Conservation (phyloP, 1,140 invertebrate genomes). For the Trissolcus basalis region DNA sequence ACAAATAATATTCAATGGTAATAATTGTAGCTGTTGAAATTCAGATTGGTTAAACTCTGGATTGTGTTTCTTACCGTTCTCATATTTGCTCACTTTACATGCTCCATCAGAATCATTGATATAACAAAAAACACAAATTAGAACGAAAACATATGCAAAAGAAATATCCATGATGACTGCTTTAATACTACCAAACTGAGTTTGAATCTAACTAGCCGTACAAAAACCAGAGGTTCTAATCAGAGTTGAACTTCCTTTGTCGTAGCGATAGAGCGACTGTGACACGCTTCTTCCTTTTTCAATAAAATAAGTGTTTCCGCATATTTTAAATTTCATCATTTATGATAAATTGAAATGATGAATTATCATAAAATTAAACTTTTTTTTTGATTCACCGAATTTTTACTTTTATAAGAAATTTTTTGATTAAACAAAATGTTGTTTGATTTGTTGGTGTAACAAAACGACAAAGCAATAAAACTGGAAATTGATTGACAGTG, state of each 20-base stretch:
- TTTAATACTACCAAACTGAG: conserved; percentile 14
- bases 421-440: too few species aligned
- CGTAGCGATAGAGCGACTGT: conserved; percentile 13
- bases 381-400: too few species aligned
- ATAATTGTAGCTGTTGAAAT: not conserved
- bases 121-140: conserved; percentile 34
- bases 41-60: not conserved
- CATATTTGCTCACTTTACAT: conserved; percentile 56
- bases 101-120: conserved; percentile 15
- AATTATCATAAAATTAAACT: too few species aligned
- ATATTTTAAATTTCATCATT: too few species aligned
- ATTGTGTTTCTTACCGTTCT: conserved; percentile 48
- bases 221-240: conserved; percentile 36
- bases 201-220: not conserved
- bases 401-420: too few species aligned
- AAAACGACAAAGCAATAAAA: too few species aligned
- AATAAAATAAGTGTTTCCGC: not conserved
- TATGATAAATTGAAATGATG: too few species aligned
- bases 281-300: too few species aligned
- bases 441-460: too few species aligned
- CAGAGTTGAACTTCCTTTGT: conserved; percentile 35
- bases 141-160: conserved; percentile 22
- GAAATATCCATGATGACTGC: conserved; percentile 24
- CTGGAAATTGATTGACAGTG: too few species aligned
- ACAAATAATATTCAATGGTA: not conserved